Percentiles rank a stretch among this genome's conserved stretches.
These are phyloP conservation scores for Drosophila fungiperda DNA, from an alignment of 2,888 invertebrate species.

Conservation along the genomic window DNA sequence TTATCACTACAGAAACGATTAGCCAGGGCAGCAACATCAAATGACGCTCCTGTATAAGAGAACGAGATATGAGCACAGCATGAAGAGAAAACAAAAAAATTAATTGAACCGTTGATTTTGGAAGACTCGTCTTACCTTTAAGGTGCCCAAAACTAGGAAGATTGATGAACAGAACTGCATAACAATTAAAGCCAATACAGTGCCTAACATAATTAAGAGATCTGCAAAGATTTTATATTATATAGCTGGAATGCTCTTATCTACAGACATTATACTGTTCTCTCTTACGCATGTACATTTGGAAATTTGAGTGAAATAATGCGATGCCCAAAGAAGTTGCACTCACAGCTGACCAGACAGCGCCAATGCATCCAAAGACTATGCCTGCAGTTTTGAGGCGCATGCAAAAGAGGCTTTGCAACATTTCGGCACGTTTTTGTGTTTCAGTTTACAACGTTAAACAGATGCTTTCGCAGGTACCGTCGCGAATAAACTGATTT, in stretches of 20 bases:
- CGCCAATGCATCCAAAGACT: not conserved
- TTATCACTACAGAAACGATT: accelerated
- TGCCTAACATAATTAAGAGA: accelerated
- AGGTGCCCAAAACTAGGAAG: not conserved
- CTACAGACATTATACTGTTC: not conserved
- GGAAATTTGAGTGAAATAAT: too few relatives aligned
- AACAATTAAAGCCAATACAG: accelerated
- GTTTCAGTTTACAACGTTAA: not conserved
- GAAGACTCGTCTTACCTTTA: not conserved
- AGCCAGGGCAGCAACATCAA: not conserved
- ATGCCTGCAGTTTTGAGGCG: not conserved
- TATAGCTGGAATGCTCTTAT: not conserved
- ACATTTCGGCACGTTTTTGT: not conserved
- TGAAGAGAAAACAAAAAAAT: not conserved
- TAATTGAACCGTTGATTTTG: not conserved
- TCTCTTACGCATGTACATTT: not conserved
- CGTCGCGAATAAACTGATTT: too few relatives aligned
- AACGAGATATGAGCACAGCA: not conserved
- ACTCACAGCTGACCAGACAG: accelerated
- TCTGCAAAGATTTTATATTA: not conserved
- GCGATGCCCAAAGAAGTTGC: not conserved
- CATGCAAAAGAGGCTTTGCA: not conserved
- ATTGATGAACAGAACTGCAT: not conserved
- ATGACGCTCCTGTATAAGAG: not conserved
- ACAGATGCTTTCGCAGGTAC: too few relatives aligned